Evolutionary conservation across 2,888 invertebrate genomes (phyloP), one percentile per base, ranked within the genome.

Genomic region (Ditula angustiorana): DNA sequence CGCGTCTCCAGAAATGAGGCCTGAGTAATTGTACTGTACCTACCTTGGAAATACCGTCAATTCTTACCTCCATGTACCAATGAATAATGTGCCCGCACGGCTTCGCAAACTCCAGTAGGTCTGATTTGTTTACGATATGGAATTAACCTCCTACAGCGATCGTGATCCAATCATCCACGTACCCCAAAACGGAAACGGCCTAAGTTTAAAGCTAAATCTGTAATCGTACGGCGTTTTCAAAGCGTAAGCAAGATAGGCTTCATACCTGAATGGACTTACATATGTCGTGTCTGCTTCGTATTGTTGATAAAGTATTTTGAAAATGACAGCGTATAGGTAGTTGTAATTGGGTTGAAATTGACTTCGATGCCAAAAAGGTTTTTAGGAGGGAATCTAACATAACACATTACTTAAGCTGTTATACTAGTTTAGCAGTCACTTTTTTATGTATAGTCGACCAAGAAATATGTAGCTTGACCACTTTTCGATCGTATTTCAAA

Each of bases 71-170:
- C 44, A 1, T 8, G 63, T 35, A 44, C n/a, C 57, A n/a, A 41
- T 63, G 57, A 63, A 63, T 63, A 63, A 63, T 63, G 63, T 50
- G 44, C 63, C 63, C 63, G 57, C 44, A 63, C 53, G 2, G 52
- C 41, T 52, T 24, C 50, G 50, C 44, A 33, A 53, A 23, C 33
- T 30, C 33, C 19, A 21, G 23, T n/a, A 21, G 52, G 21, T 23
- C 11, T 50, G 57, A 63, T 57, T 62, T 63, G 63, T 63, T 58
- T 63, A 57, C 63, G 63, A 63, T 63, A 63, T 50, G 57, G 57
- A 52, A 57, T 63, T 63, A 63, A 52, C 37, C 62, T 30, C 28
- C 24, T 55, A 37, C 57, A 50, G 55, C 56, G 41, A 33, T 57
- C 44, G 33, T 33, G 41, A 44, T 44, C 49, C 57, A 58, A 63